A percentile compares a stretch with the other conserved stretches of the same genome.
Evolutionary conservation across 1,140 invertebrate species (phyloP).

Genomic region (Dreissena rostriformis): DNA sequence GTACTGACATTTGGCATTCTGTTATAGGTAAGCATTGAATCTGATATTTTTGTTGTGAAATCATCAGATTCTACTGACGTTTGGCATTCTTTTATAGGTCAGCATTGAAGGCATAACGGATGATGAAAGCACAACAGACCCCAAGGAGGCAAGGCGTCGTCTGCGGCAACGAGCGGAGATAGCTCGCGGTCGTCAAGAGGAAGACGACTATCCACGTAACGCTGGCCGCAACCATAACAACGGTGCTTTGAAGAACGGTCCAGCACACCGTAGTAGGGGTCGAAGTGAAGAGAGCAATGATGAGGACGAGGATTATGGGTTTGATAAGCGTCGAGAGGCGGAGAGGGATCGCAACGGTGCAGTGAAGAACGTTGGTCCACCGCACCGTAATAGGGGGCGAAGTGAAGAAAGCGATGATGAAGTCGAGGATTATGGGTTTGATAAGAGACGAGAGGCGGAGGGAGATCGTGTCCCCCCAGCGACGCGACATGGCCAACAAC

Average conservation of each 20-base stretch:
- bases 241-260: constrained; percentile 9
- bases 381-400: neutral
- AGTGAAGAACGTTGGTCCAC: constrained; percentile 10
- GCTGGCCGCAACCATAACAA: constrained; percentile 30
- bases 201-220: constrained; percentile 19
- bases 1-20: no score
- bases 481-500: constrained; percentile 20
- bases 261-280: neutral
- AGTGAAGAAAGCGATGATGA: constrained; percentile 39
- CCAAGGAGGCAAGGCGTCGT: constrained; percentile 35
- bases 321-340: constrained; percentile 5
- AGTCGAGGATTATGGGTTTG: constrained; percentile 9
- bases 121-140: constrained; percentile 51
- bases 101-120: constrained; percentile 50
- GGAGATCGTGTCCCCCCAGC: constrained; percentile 23
- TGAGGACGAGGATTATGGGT: constrained; percentile 16
- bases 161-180: constrained; percentile 46
- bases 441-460: neutral
- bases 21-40: constrained; percentile 36
- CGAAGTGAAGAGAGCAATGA: constrained; percentile 27
- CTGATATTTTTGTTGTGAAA: no score
- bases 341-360: constrained; percentile 18
- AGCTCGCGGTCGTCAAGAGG: constrained; percentile 24
- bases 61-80: no score
- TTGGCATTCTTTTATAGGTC: neutral